Evolutionary conservation across 2,797 vertebrate species (phyloP).

Genomic region (Acestrorhynchus altus): DNA sequence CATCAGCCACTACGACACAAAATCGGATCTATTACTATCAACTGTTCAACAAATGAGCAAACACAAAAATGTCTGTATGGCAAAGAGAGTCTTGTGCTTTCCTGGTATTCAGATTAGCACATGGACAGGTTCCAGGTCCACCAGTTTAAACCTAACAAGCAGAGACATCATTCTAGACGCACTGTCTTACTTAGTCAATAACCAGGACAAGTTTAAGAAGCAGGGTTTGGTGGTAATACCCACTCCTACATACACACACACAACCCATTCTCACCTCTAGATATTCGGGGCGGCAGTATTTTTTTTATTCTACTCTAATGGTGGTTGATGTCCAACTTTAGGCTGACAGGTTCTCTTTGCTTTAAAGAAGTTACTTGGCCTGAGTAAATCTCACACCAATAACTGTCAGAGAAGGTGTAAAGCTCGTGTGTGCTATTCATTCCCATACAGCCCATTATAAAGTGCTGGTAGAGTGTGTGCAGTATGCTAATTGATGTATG

Average conservation of each 20-base stretch:
- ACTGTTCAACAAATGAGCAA: too few species aligned
- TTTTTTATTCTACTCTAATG: slow-evolving; percentile 48
- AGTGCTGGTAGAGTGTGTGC: slow-evolving; percentile 42
- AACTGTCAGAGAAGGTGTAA: slow-evolving; percentile 56
- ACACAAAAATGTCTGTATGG: too few species aligned
- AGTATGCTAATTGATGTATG: slow-evolving; percentile 61
- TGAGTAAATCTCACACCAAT: slow-evolving; percentile 58
- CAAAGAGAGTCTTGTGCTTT: too few species aligned
- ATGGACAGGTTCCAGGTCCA: background rate
- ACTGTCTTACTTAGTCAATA: background rate
- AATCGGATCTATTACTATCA: too few species aligned
- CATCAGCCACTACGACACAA: too few species aligned
- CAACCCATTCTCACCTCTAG: background rate
- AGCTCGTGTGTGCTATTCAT: slow-evolving; percentile 46
- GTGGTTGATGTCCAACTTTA: slow-evolving; percentile 51
- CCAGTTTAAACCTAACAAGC: background rate
- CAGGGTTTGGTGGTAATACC: background rate
- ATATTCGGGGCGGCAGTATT: slow-evolving; percentile 24
- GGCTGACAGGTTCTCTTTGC: slow-evolving; percentile 52
- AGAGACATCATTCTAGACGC: background rate
- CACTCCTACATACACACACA: slow-evolving; percentile 23
- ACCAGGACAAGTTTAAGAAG: background rate
- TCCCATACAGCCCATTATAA: slow-evolving; percentile 54
- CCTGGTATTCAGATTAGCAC: background rate
- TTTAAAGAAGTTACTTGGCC: slow-evolving; percentile 55